Percentiles rank a stretch among this genome's conserved stretches.
These are phyloP conservation scores for human (Homo sapiens) DNA, from an alignment of 2,113 vertebrate species.

Conservation along the genomic window DNA sequence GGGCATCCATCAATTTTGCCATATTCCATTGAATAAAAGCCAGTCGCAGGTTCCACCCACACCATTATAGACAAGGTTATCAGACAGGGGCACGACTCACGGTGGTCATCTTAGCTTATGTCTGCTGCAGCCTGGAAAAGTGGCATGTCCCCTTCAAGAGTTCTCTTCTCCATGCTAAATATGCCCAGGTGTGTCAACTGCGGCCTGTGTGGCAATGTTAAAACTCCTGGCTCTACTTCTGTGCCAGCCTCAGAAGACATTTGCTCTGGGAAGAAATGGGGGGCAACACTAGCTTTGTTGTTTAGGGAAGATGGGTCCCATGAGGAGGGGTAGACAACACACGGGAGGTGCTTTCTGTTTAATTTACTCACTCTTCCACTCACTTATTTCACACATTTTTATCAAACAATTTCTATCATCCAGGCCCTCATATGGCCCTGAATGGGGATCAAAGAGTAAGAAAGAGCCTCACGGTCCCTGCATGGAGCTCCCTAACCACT, in stretches of 20 bases:
- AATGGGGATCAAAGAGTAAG: neutral
- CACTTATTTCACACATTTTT: neutral
- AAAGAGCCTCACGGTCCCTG: neutral
- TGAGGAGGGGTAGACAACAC: neutral
- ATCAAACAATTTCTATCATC: neutral
- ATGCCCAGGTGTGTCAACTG: neutral
- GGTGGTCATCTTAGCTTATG: neutral
- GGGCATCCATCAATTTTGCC: neutral
- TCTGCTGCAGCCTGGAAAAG: neutral
- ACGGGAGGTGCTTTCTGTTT: neutral
- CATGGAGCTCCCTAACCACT: neutral
- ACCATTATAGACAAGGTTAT: neutral
- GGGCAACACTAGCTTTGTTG: rapidly evolving
- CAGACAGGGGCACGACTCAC: neutral
- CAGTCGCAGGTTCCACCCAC: neutral
- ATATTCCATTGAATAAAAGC: neutral
- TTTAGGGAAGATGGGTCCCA: neutral
- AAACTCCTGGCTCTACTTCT: neutral
- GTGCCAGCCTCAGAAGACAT: neutral
- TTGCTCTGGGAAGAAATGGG: neutral
- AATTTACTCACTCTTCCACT: neutral
- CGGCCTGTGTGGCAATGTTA: too few species aligned
- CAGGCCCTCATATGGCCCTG: neutral
- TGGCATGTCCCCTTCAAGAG: neutral
- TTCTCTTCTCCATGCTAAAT: neutral